Evolutionary conservation across 2,113 vertebrate genomes (phyloP), one percentile per base, ranked within the genome.

Genomic region (Nematolebias whitei): DNA sequence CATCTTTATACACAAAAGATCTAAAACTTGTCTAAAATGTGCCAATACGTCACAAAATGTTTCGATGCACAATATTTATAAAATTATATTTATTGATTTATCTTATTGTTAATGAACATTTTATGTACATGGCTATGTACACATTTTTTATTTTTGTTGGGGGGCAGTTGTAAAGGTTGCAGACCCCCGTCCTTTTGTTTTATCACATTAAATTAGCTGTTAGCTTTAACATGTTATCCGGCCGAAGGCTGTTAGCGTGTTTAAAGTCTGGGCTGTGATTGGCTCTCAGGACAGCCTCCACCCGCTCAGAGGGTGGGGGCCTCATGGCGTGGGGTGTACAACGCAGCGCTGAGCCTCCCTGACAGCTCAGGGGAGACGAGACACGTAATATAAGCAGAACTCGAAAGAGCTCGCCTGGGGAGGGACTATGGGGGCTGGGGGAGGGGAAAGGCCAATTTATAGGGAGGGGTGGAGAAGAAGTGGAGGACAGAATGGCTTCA

Each of bases 311-410:
- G 80, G 10, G 63, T 74, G 79, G 12, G 63, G 68, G 79, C 80
- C 78, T 71, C 77, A 16, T 71, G 75, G 79, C 81, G 80, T 82
- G 74, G 79, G 83, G 78, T 70, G 71, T 71, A 85, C 85, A 85
- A 75, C 10, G 19, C 60, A 70, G 71, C 62, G 59, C 66, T 83
- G 83, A 87, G 79, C 71, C 71, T 77, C 72, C 70, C 64, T 89
- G 84, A 88, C 89, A 87, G 87, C 72, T 79, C 79, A 63, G 77
- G 82, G 80, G 85, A 84, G 76, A 56, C 77, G 35, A 75, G 83
- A 79, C 76, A 87, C 85, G 90, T 93, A 92, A 94, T 94, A 92
- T 93, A 91, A 74, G 83, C 85, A 85, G 78, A 59, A 74, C 82
- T 82, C 68, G 62, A 74, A 76, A 80, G 82, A 83, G 56, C 69